Evolutionary conservation across 2,797 vertebrate genomes (phyloP).

Genomic region (Parambassis ranga): DNA sequence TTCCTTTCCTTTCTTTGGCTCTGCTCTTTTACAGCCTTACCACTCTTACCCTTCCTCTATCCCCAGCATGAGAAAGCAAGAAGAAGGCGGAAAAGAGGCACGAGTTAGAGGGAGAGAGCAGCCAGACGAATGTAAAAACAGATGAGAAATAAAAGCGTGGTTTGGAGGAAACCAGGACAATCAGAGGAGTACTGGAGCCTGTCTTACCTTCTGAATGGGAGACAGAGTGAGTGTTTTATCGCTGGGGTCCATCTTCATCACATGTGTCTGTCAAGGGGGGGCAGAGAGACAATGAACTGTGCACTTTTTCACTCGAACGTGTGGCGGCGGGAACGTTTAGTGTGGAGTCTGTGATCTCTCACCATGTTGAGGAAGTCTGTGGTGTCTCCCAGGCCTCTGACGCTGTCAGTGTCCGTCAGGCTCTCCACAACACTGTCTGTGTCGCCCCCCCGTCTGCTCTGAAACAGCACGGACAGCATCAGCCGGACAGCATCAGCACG

Average conservation of each 20-base stretch:
- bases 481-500: constrained; percentile 1
- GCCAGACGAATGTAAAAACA: no score
- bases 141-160: no score
- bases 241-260: constrained; percentile 83
- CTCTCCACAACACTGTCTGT: constrained; percentile 63
- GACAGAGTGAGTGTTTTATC: constrained; percentile 83
- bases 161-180: not conserved
- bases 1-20: constrained; percentile 10
- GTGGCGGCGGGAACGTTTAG: not conserved
- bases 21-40: constrained; percentile 65
- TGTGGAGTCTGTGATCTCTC: constrained; percentile 31
- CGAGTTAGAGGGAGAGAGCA: constrained; percentile 81
- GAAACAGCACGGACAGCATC: no score
- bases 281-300: not conserved
- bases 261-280: constrained; percentile 83
- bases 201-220: constrained; percentile 88
- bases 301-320: not conserved
- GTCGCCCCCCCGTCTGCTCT: constrained; percentile 57
- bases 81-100: constrained; percentile 80
- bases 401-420: constrained; percentile 80
- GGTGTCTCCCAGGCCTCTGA: constrained; percentile 86
- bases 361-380: constrained; percentile 93
- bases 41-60: constrained; percentile 86
- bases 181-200: not conserved
- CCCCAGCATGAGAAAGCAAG: constrained; percentile 74